phyloP scores from a whole-genome alignment of 2,113 vertebrate species.

The Erpornis zantholeuca region DNA sequence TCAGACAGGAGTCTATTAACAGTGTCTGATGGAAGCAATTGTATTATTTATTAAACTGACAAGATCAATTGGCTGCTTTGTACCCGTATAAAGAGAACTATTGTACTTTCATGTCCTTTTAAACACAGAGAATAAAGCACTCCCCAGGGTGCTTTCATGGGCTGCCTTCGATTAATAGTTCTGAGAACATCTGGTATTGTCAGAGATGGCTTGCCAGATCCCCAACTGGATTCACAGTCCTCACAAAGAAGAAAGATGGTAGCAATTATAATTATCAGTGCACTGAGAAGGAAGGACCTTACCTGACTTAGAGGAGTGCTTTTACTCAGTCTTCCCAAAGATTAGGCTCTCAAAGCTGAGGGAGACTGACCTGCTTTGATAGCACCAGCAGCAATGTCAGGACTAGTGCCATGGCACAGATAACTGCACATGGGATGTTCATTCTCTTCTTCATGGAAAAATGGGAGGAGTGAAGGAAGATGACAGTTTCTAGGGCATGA shows the following conservation, averaged over 20 bases:
- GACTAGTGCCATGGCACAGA: background rate
- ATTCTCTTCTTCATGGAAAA: background rate
- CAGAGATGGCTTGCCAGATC: constrained; percentile 36
- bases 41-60: constrained; percentile 70
- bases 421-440: background rate
- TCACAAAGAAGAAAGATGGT: constrained; percentile 33
- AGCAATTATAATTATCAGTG: constrained; percentile 55
- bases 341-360: background rate
- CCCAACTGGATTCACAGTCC: constrained; percentile 27
- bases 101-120: constrained; percentile 65
- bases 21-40: constrained; percentile 63
- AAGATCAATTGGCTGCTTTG: constrained; percentile 67
- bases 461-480: background rate
- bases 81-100: constrained; percentile 36
- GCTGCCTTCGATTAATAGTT: constrained; percentile 61
- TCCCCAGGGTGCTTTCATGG: constrained; percentile 56
- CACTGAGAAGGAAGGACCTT: constrained; percentile 27
- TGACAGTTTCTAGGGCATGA: background rate
- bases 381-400: background rate
- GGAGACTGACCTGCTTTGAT: background rate
- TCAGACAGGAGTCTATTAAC: constrained; percentile 65
- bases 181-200: constrained; percentile 61
- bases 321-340: constrained; percentile 40
- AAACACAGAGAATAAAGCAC: constrained; percentile 59
- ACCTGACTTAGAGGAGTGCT: constrained; percentile 21